Conservation (phyloP, 2,888 invertebrate species). For the Nomada fabriciana region DNA sequence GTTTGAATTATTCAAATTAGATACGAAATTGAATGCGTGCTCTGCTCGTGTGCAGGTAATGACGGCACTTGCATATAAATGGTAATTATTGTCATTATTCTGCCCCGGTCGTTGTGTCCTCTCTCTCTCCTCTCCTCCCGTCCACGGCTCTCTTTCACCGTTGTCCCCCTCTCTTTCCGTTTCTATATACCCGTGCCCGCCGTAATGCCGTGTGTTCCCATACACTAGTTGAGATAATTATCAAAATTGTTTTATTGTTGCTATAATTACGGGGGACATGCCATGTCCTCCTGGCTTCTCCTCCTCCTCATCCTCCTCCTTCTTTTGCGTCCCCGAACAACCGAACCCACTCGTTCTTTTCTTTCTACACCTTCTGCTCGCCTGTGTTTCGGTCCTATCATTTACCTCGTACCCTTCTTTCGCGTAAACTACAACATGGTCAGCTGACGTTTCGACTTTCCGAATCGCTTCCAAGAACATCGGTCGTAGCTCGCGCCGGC, state of each 20-base stretch:
- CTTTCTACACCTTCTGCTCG: slow-evolving; percentile 19
- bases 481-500: slow-evolving; percentile 61
- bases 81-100: slow-evolving; percentile 84
- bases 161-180: slow-evolving; percentile 55
- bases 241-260: slow-evolving; percentile 84
- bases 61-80: slow-evolving; percentile 84
- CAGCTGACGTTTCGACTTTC: slow-evolving; percentile 66
- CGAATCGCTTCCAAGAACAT: slow-evolving; percentile 71
- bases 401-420: slow-evolving; percentile 60
- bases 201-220: slow-evolving; percentile 83
- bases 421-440: slow-evolving; percentile 57
- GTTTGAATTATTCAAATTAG: slow-evolving; percentile 84
- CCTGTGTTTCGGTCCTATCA: slow-evolving; percentile 47
- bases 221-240: slow-evolving; percentile 84
- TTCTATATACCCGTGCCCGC: slow-evolving; percentile 70
- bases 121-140: slow-evolving; percentile 45
- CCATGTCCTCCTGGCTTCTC: slow-evolving; percentile 74
- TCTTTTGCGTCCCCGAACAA: slow-evolving; percentile 35
- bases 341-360: slow-evolving; percentile 39
- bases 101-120: slow-evolving; percentile 82
- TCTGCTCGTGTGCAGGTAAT: slow-evolving; percentile 84
- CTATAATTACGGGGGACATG: slow-evolving; percentile 83
- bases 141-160: slow-evolving; percentile 46
- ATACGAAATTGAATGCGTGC: slow-evolving; percentile 84
- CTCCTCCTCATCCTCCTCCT: slow-evolving; percentile 33